A percentile compares a stretch with the other conserved stretches of the same genome.
phyloP scores from a whole-genome alignment of 2,797 vertebrate species.

The Microtus agrestis region DNA sequence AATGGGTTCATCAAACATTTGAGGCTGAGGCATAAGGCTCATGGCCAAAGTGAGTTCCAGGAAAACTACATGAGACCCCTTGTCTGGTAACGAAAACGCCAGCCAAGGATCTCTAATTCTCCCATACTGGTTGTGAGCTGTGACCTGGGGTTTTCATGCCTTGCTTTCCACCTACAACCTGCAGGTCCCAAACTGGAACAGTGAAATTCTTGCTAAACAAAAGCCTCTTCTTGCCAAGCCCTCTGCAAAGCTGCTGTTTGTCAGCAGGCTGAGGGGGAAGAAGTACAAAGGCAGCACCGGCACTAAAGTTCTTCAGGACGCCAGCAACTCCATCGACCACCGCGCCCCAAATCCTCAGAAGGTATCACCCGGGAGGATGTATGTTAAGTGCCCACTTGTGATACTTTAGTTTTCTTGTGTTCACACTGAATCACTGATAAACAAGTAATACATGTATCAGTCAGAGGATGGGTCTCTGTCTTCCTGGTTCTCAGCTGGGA shows the following conservation, averaged over 20 bases:
- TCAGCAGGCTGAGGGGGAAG: slow-evolving; percentile 95
- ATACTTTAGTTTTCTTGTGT: not conserved
- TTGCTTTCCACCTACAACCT: slow-evolving; percentile 56
- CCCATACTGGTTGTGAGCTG: not conserved
- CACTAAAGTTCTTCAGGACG: slow-evolving; percentile 95
- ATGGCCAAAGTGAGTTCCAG: not conserved
- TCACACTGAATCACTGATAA: not conserved
- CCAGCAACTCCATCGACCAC: slow-evolving; percentile 94
- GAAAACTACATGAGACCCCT: not conserved
- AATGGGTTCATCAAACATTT: not conserved
- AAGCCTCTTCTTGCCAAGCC: slow-evolving; percentile 93
- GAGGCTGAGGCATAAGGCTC: not conserved
- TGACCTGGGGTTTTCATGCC: not conserved
- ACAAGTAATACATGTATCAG: not conserved
- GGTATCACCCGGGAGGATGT: slow-evolving; percentile 85
- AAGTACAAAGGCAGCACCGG: slow-evolving; percentile 92
- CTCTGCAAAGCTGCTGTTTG: slow-evolving; percentile 97
- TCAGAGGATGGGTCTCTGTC: slow-evolving; percentile 16
- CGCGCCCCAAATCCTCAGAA: slow-evolving; percentile 89
- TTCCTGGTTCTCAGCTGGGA: slow-evolving; percentile 32
- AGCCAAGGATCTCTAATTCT: not conserved
- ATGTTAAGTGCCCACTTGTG: not conserved
- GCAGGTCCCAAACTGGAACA: slow-evolving; percentile 96
- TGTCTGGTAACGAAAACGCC: not conserved
- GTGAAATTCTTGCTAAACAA: slow-evolving; percentile 95